Conservation (phyloP, 2,797 vertebrate genomes). For the Adrianichthys oophorus region DNA sequence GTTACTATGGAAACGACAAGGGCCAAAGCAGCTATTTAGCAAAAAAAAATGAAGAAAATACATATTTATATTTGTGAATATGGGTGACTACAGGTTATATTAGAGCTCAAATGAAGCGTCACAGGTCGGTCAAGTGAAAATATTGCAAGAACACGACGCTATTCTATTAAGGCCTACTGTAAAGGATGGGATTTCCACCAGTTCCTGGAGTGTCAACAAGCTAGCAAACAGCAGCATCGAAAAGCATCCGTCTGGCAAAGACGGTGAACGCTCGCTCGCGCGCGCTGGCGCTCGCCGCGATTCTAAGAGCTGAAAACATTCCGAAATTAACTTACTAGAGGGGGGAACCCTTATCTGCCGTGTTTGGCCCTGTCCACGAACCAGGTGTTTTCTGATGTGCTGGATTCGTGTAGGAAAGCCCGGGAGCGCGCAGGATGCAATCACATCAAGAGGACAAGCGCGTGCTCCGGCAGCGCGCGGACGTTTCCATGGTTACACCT, state of each 20-base stretch:
- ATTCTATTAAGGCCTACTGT: slow-evolving; percentile 58
- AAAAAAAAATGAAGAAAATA: slow-evolving; percentile 25
- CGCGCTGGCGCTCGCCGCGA: not conserved
- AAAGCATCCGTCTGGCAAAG: slow-evolving; percentile 28
- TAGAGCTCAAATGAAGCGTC: slow-evolving; percentile 1
- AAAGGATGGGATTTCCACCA: slow-evolving; percentile 36
- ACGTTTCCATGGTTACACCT: slow-evolving; percentile 61
- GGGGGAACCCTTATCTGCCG: slow-evolving; percentile 45
- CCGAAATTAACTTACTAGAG: slow-evolving; percentile 65
- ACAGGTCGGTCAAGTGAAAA: not conserved
- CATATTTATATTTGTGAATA: not conserved
- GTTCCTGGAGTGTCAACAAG: slow-evolving; percentile 69
- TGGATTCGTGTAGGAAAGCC: slow-evolving; percentile 40
- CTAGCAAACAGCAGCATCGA: slow-evolving; percentile 43
- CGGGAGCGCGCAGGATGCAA: slow-evolving; percentile 67
- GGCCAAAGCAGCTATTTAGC: slow-evolving; percentile 46
- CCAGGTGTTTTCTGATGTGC: slow-evolving; percentile 57
- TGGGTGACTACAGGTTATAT: not conserved
- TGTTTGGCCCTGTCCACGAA: slow-evolving; percentile 57
- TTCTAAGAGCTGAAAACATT: slow-evolving; percentile 13
- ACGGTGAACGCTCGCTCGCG: slow-evolving; percentile 8
- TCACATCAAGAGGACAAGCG: slow-evolving; percentile 64
- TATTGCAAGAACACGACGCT: slow-evolving; percentile 5
- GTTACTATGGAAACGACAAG: slow-evolving; percentile 80
- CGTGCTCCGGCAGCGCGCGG: slow-evolving; percentile 64